phyloP scores from a whole-genome alignment of 2,888 invertebrate genomes.

The Phymatocera aterrima region DNA sequence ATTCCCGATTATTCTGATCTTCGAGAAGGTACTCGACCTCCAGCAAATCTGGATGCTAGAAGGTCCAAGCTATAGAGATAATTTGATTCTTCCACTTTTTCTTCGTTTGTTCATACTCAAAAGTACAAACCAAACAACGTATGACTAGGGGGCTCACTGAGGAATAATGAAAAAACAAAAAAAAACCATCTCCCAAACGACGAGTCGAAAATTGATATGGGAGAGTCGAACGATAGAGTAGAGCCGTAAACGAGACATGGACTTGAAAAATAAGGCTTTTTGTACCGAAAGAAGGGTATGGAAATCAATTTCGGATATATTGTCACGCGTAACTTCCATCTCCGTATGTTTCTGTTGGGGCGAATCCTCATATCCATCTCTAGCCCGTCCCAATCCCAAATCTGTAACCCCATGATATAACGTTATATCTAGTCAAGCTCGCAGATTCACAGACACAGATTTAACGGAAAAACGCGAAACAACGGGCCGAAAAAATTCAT shows the following conservation, averaged over 20 bases:
- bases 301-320: slow-evolving; percentile 46
- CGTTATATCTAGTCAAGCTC: slow-evolving; percentile 28
- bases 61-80: neutral
- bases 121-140: too few species aligned
- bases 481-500: slow-evolving; percentile 26
- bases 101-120: too few species aligned
- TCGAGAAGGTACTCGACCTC: too few species aligned
- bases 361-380: slow-evolving; percentile 20
- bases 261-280: slow-evolving; percentile 24
- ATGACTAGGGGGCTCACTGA: too few species aligned
- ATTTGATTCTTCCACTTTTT: neutral
- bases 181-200: neutral
- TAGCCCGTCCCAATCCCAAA: slow-evolving; percentile 3
- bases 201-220: neutral
- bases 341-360: slow-evolving; percentile 16
- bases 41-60: neutral
- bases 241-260: neutral
- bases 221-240: neutral
- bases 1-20: neutral
- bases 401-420: slow-evolving; percentile 2
- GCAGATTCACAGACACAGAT: too few species aligned
- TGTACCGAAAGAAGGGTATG: slow-evolving; percentile 17
- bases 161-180: neutral
- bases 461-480: slow-evolving; percentile 6
- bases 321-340: slow-evolving; percentile 39